phyloP scores from a whole-genome alignment of 2,113 vertebrate species.

The Cromileptes altivelis region DNA sequence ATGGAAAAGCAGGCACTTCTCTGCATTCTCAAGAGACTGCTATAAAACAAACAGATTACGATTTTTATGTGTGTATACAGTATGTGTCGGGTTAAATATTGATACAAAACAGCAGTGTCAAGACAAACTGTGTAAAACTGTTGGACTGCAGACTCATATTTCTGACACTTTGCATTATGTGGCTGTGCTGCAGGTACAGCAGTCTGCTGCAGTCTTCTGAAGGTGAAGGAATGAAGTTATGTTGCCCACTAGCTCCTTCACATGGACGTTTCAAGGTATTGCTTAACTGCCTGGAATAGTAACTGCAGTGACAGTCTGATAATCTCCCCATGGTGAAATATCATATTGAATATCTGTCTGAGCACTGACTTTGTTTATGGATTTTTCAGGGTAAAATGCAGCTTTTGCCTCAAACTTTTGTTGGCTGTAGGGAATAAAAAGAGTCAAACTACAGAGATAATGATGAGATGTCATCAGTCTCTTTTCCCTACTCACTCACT shows the following conservation, averaged over 20 bases:
- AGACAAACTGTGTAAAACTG: not conserved
- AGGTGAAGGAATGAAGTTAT: not conserved
- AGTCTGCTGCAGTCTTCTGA: slow-evolving; percentile 24
- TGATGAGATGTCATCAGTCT: not conserved
- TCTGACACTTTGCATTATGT: not conserved
- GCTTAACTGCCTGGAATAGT: not conserved
- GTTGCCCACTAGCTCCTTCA: slow-evolving; percentile 62
- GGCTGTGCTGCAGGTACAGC: slow-evolving; percentile 42
- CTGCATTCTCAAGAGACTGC: slow-evolving; percentile 21
- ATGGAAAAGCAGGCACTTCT: slow-evolving; percentile 13
- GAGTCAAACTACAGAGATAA: not conserved
- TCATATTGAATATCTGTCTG: not conserved
- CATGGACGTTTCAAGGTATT: slow-evolving; percentile 46
- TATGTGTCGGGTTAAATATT: slow-evolving; percentile 11
- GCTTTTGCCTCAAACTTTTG: not conserved
- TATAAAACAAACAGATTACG: slow-evolving; percentile 8
- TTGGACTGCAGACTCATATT: slow-evolving; percentile 10
- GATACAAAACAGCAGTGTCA: not conserved
- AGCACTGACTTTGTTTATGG: not conserved
- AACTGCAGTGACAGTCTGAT: not conserved
- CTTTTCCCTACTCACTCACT: not conserved
- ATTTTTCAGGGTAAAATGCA: not conserved
- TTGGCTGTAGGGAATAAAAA: not conserved
- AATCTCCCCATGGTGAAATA: not conserved
- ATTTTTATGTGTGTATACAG: not conserved